Conservation (phyloP, 2,113 vertebrate species). For the Clinocottus analis region DNA sequence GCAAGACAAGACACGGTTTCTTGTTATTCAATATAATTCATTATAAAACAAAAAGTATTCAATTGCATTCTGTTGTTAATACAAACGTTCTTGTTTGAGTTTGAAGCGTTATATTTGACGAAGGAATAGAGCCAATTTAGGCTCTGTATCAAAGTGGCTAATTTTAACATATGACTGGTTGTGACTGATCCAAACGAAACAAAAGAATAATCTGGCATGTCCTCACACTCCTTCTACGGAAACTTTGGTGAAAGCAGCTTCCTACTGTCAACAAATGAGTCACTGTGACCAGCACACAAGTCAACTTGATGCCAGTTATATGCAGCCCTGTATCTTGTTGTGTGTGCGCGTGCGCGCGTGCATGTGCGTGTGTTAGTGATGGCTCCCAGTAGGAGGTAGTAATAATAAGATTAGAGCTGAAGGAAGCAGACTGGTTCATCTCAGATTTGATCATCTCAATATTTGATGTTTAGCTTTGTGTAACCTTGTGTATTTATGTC, state of each 20-base stretch:
- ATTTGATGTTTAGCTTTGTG: conserved; percentile 51
- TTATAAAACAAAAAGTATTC: conserved; percentile 35
- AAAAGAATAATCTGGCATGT: not conserved
- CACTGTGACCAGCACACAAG: conserved; percentile 6
- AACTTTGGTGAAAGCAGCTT: not conserved
- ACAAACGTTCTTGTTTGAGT: not conserved
- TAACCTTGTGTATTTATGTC: conserved; percentile 28
- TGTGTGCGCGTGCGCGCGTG: conserved; percentile 6
- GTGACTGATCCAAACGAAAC: not conserved
- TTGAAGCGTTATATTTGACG: conserved; percentile 2
- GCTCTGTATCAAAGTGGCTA: not conserved
- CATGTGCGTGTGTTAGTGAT: conserved; percentile 11
- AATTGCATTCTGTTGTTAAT: not conserved
- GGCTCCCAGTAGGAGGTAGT: conserved; percentile 58
- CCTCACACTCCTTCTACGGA: not conserved
- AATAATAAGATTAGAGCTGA: conserved; percentile 67
- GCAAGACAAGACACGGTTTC: conserved; percentile 10
- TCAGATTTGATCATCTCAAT: conserved; percentile 59
- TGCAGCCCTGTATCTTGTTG: not conserved
- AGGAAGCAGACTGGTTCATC: conserved; percentile 57
- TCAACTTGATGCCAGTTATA: conserved; percentile 11
- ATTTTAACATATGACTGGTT: not conserved
- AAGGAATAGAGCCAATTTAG: not conserved
- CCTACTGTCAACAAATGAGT: not conserved
- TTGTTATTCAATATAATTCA: conserved; percentile 29